Conservation (phyloP, 2,797 vertebrate genomes). For the Tauraco hartlaubi region DNA sequence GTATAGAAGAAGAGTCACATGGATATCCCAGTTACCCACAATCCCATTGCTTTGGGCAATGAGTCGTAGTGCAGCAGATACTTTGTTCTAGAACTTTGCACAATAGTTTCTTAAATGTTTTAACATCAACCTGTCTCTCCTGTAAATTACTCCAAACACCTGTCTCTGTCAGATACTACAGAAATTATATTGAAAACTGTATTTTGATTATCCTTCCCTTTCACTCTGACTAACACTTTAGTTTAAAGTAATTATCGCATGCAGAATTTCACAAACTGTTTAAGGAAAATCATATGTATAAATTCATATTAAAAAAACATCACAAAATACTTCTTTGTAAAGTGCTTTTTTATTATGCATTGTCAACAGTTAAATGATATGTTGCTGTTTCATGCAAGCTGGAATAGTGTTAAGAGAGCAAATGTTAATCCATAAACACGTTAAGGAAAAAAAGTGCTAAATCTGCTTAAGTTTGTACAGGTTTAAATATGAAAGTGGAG, state of each 20-base stretch:
- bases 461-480: background rate
- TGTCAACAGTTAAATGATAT: slow-evolving; percentile 48
- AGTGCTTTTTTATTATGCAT: slow-evolving; percentile 69
- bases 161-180: background rate
- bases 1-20: background rate
- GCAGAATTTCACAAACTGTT: slow-evolving; percentile 28
- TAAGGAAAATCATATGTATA: background rate
- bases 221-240: background rate
- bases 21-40: background rate
- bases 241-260: background rate
- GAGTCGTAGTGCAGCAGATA: background rate
- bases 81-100: background rate
- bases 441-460: slow-evolving; percentile 29
- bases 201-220: background rate
- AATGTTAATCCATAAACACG: slow-evolving; percentile 41
- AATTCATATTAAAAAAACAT: background rate
- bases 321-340: slow-evolving; percentile 40
- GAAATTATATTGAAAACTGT: background rate
- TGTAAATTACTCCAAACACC: background rate
- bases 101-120: background rate
- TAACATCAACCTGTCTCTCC: background rate
- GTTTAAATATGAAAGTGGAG: slow-evolving; percentile 3
- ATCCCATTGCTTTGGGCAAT: background rate
- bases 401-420: slow-evolving; percentile 22
- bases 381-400: slow-evolving; percentile 57